Conservation (phyloP, 1,140 invertebrate species). For the Temnothorax curvispinosus region DNA sequence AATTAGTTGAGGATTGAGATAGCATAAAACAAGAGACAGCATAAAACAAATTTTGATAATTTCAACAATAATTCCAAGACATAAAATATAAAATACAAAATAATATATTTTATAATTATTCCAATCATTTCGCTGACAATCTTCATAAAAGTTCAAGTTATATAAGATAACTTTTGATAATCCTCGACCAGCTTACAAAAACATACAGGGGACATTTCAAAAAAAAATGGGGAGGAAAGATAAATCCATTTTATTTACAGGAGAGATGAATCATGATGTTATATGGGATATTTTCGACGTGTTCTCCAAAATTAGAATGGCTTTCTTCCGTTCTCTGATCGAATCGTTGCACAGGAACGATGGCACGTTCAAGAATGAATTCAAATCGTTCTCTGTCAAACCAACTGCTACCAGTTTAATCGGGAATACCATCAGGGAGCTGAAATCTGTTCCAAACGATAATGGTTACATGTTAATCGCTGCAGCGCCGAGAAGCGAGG, state of each 20-base stretch:
- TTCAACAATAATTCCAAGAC: neutral
- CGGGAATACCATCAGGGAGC: conserved; percentile 62
- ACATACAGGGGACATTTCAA: neutral
- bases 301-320: conserved; percentile 72
- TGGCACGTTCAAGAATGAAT: neutral
- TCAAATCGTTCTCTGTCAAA: neutral
- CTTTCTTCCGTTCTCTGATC: conserved; percentile 71
- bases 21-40: too few relatives aligned
- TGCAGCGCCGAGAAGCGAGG: conserved; percentile 54
- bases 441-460: conserved; percentile 67
- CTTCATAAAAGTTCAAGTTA: neutral
- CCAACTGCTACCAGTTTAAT: conserved; percentile 61
- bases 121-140: neutral
- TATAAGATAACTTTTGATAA: neutral
- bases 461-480: conserved; percentile 75
- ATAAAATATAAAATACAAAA: neutral
- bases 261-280: neutral
- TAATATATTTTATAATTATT: neutral
- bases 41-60: neutral
- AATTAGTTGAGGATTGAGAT: neutral
- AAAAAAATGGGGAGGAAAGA: neutral
- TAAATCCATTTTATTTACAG: neutral
- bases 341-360: conserved; percentile 59
- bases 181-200: neutral
- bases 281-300: conserved; percentile 73